Evolutionary conservation across 1,140 invertebrate species (phyloP).

Genomic region (Drosophila lacteicornis): DNA sequence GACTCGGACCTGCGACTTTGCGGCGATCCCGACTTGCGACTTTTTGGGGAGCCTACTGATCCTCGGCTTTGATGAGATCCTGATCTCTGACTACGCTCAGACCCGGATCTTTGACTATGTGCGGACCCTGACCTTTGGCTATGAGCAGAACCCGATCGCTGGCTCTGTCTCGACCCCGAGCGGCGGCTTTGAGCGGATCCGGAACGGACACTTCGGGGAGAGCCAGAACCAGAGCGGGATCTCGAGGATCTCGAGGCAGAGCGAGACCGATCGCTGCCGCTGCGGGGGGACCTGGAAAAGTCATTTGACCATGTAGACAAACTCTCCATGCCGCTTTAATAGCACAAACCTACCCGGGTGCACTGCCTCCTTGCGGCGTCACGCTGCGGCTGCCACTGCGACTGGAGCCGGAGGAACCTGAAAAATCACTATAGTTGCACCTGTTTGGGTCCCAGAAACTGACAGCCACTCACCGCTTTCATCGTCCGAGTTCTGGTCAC

Average conservation of each 20-base stretch:
- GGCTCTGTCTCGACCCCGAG: slow-evolving; percentile 32
- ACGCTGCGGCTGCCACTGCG: slow-evolving; percentile 85
- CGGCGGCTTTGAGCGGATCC: slow-evolving; percentile 51
- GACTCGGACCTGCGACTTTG: slow-evolving; percentile 28
- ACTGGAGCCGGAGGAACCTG: slow-evolving; percentile 86
- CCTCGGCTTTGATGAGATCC: slow-evolving; percentile 23
- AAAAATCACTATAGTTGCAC: neutral
- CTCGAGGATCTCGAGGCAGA: slow-evolving; percentile 49
- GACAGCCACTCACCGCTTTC: slow-evolving; percentile 57
- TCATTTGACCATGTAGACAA: neutral
- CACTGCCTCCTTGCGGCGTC: slow-evolving; percentile 81
- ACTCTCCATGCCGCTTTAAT: slow-evolving; percentile 30
- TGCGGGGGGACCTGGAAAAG: slow-evolving; percentile 69
- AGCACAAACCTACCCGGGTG: slow-evolving; percentile 72
- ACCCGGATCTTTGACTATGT: slow-evolving; percentile 21
- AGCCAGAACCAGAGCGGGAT: slow-evolving; percentile 41
- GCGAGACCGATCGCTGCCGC: slow-evolving; percentile 70
- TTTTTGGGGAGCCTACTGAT: slow-evolving; percentile 25
- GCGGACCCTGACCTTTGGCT: slow-evolving; percentile 32
- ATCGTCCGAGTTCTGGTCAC: slow-evolving; percentile 62
- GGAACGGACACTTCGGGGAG: slow-evolving; percentile 40
- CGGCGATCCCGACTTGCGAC: slow-evolving; percentile 28
- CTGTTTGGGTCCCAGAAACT: neutral
- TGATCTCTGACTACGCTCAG: slow-evolving; percentile 32
- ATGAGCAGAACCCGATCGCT: slow-evolving; percentile 28